These are phyloP conservation scores for Pandion haliaetus DNA, from an alignment of 2,113 vertebrate genomes.

Conservation along the genomic window DNA sequence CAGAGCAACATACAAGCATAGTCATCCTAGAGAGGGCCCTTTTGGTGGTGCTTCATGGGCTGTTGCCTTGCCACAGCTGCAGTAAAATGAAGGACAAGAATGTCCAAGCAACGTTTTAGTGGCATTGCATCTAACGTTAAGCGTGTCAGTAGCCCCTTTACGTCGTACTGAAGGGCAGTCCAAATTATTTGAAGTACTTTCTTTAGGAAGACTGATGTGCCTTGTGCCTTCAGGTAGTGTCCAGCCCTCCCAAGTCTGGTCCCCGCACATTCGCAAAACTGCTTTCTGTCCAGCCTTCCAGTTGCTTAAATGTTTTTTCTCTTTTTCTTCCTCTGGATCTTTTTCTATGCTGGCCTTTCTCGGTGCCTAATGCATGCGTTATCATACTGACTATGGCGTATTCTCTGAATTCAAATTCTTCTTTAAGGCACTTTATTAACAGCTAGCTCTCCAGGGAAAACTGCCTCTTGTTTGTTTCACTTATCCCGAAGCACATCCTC, in stretches of 20 bases:
- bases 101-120: neutral
- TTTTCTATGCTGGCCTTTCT: neutral
- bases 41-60: neutral
- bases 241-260: neutral
- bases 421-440: neutral
- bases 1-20: neutral
- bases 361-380: fast-evolving
- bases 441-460: neutral
- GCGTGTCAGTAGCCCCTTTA: neutral
- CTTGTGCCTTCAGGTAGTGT: neutral
- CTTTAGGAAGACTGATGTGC: neutral
- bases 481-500: neutral
- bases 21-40: neutral
- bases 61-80: neutral
- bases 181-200: neutral
- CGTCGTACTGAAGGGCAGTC: neutral
- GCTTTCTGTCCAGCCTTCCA: neutral
- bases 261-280: neutral
- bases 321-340: neutral
- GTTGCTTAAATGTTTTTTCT: neutral
- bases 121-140: neutral
- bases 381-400: neutral
- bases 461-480: neutral
- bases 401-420: neutral
- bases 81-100: neutral